Percentiles rank a stretch among this genome's conserved stretches.
Evolutionary conservation across 2,888 invertebrate genomes (phyloP).

Genomic region (Strigamia maritima): DNA sequence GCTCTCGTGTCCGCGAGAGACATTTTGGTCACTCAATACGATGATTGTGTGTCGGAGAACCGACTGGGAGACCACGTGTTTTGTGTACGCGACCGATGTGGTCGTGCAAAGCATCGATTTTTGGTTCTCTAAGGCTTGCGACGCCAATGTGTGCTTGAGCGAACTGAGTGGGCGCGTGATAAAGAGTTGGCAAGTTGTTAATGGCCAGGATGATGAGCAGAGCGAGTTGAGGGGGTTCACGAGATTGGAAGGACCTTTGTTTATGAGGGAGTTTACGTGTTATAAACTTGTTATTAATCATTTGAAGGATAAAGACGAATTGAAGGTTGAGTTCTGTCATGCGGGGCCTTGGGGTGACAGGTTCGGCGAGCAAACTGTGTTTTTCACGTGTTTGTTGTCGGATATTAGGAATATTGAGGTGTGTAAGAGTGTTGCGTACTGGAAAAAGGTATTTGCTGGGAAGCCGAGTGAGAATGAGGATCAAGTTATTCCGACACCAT

Average conservation of each 20-base stretch:
- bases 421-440: neutral
- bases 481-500: neutral
- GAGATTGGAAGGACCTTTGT: neutral
- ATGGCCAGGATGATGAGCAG: neutral
- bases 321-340: neutral
- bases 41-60: neutral
- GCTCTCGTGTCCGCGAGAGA: constrained; percentile 15
- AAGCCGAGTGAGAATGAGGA: neutral
- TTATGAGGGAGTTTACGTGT: neutral
- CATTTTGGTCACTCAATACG: neutral
- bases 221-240: neutral
- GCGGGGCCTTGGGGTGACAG: neutral
- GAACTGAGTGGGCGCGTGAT: neutral
- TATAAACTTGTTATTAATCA: neutral
- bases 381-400: neutral
- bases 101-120: constrained; percentile 4
- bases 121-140: neutral
- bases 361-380: neutral
- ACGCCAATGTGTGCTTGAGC: neutral
- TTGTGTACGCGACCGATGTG: neutral
- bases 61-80: neutral
- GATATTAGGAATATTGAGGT: neutral
- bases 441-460: neutral
- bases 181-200: neutral
- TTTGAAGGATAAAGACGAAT: neutral